phyloP scores from a whole-genome alignment of 2,797 vertebrate species.

The Enteromius treurensis region DNA sequence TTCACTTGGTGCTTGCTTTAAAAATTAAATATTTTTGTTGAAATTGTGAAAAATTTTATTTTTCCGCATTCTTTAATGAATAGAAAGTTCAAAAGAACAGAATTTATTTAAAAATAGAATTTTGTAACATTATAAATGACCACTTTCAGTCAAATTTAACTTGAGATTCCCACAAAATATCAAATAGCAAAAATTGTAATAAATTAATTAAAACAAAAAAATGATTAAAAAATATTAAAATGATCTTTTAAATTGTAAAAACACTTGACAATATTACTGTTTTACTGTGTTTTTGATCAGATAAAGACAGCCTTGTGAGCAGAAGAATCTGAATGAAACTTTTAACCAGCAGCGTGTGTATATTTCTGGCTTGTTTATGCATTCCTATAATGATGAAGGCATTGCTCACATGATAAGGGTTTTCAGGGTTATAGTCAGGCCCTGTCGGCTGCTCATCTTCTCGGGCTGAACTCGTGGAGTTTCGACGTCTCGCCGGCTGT shows the following conservation, averaged over 20 bases:
- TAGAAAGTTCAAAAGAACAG: neutral
- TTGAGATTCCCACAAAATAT: neutral
- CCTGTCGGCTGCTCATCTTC: constrained; percentile 64
- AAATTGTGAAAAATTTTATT: neutral
- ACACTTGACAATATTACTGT: neutral
- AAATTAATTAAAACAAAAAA: too few relatives aligned
- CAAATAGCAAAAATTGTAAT: neutral
- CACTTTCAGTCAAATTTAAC: neutral
- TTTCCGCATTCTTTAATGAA: neutral
- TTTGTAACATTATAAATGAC: neutral
- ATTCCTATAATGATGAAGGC: neutral
- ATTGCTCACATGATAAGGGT: constrained; percentile 89
- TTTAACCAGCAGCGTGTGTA: neutral
- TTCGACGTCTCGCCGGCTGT: constrained; percentile 68
- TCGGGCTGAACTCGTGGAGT: constrained; percentile 64
- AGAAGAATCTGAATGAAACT: neutral
- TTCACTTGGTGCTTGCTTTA: neutral
- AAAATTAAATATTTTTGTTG: neutral
- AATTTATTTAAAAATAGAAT: neutral
- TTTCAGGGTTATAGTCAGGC: constrained; percentile 86
- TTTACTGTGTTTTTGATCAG: neutral
- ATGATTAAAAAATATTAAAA: too few relatives aligned
- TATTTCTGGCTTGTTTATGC: neutral
- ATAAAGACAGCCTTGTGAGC: neutral
- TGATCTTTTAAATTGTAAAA: neutral